Percentiles rank a stretch among this genome's conserved stretches.
These are phyloP conservation scores for Operophtera brumata DNA, from an alignment of 2,888 invertebrate species.

Conservation along the genomic window DNA sequence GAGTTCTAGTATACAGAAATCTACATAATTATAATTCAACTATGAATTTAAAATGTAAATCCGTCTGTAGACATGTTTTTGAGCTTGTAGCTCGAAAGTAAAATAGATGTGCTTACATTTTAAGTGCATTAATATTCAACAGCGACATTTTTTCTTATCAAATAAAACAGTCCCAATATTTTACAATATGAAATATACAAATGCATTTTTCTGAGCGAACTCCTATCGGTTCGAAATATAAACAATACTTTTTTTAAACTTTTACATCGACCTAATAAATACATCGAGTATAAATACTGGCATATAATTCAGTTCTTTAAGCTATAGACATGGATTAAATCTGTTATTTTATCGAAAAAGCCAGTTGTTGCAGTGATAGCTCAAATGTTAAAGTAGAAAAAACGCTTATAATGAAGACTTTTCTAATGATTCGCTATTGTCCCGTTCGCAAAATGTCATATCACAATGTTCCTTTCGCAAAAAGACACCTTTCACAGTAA, in stretches of 20 bases:
- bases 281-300: too few species aligned
- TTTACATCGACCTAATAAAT: too few species aligned
- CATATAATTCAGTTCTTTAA: too few species aligned
- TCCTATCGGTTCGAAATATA: background rate
- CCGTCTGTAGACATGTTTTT: background rate
- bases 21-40: background rate
- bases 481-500: too few species aligned
- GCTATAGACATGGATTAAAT: too few species aligned
- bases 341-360: too few species aligned
- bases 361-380: too few species aligned
- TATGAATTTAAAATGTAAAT: conserved; percentile 3
- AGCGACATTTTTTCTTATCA: conserved; percentile 28
- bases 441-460: too few species aligned
- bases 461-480: too few species aligned
- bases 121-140: background rate
- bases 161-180: conserved; percentile 27
- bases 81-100: conserved; percentile 6
- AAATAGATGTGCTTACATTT: background rate
- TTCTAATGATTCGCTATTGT: too few species aligned
- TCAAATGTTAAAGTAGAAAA: too few species aligned
- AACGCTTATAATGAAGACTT: too few species aligned
- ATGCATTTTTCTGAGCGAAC: conserved; percentile 16
- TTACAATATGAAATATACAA: conserved; percentile 16
- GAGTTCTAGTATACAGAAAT: background rate
- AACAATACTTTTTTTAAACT: background rate